These are phyloP conservation scores for Phyllotreta striolata DNA, from an alignment of 2,888 invertebrate genomes.

Conservation along the genomic window DNA sequence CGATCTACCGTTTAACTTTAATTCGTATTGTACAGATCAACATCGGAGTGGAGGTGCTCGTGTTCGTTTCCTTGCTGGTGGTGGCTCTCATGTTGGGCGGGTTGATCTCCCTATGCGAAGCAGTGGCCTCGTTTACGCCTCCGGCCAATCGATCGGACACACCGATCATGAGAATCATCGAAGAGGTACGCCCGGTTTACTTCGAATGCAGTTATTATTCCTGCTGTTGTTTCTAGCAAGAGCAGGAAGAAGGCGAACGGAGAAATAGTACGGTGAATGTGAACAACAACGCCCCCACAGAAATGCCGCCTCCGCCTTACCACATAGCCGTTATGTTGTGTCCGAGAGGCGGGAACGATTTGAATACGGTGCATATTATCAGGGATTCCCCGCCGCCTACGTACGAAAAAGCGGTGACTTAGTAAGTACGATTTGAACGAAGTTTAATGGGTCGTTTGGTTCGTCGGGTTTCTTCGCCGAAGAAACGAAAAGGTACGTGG, in stretches of 20 bases:
- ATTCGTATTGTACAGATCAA: constrained; percentile 46
- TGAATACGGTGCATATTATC: constrained; percentile 52
- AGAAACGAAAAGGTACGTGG: no score
- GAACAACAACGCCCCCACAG: constrained; percentile 39
- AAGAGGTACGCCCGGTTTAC: no score
- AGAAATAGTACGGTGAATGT: constrained; percentile 31
- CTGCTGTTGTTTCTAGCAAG: constrained; percentile 24
- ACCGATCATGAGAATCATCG: constrained; percentile 33
- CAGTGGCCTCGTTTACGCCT: constrained; percentile 48
- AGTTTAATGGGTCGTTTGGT: neutral
- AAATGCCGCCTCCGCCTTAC: constrained; percentile 79
- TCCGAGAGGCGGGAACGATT: constrained; percentile 64
- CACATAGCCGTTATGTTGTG: constrained; percentile 79
- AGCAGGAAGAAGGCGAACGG: constrained; percentile 40
- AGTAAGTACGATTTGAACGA: constrained; percentile 45
- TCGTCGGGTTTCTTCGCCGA: no score
- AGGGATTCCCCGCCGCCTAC: constrained; percentile 75
- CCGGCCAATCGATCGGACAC: constrained; percentile 50
- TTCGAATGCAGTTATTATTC: no score
- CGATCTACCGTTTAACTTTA: no score
- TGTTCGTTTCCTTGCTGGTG: constrained; percentile 67
- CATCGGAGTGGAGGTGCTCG: constrained; percentile 53
- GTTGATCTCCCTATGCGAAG: constrained; percentile 67
- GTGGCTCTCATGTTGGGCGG: constrained; percentile 71
- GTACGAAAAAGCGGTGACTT: constrained; percentile 78